These are phyloP conservation scores for Lasiurus cinereus DNA, from an alignment of 2,113 vertebrate genomes.

Conservation along the genomic window DNA sequence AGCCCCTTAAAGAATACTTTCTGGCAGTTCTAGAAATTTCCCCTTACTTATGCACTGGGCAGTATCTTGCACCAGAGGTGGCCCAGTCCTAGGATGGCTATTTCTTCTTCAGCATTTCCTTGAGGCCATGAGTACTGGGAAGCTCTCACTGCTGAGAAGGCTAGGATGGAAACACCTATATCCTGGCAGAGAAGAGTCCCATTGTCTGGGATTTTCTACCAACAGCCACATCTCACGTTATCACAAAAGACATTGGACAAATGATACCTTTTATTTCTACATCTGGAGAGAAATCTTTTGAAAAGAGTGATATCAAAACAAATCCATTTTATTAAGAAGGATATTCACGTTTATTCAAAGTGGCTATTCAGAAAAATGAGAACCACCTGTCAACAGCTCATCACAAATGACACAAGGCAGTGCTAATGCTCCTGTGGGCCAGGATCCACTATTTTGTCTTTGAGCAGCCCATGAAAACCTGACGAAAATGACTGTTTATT, in stretches of 20 bases:
- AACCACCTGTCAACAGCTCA: not conserved
- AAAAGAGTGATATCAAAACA: not conserved
- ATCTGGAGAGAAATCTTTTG: not conserved
- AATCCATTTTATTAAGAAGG: constrained; percentile 48
- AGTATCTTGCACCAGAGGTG: not conserved
- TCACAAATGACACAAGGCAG: constrained; percentile 13
- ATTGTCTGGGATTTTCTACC: not conserved
- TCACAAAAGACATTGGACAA: not conserved
- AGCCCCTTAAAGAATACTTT: not conserved
- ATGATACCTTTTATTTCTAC: not conserved
- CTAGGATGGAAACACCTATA: not conserved
- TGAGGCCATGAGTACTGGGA: not conserved
- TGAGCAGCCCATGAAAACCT: constrained; percentile 21
- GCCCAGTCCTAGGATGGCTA: not conserved
- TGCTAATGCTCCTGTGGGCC: not conserved
- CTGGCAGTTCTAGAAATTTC: not conserved
- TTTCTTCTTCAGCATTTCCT: not conserved
- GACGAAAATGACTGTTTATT: constrained; percentile 22
- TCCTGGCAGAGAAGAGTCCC: no score
- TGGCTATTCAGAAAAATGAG: constrained; percentile 44
- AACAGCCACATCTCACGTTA: not conserved
- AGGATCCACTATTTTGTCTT: constrained; percentile 22
- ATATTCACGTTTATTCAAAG: constrained; percentile 41
- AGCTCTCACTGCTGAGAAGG: not conserved
- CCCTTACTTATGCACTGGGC: not conserved